These are phyloP conservation scores for Passer domesticus DNA, from an alignment of 2,113 vertebrate genomes.

Conservation along the genomic window DNA sequence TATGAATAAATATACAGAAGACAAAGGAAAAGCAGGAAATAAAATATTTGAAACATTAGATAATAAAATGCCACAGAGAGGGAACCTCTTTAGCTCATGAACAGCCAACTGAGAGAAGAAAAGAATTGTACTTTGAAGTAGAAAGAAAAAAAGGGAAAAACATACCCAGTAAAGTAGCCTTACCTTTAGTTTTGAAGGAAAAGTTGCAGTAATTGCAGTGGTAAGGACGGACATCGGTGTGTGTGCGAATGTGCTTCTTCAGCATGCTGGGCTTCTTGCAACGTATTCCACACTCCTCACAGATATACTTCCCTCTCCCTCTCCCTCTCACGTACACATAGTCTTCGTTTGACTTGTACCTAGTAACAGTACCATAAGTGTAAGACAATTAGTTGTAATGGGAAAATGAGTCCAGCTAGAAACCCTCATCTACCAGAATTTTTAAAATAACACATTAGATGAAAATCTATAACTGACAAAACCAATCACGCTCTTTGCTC, in stretches of 20 bases:
- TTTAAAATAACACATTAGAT: neutral
- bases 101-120: neutral
- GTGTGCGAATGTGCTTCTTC: conserved; percentile 97
- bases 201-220: conserved; percentile 97
- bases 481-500: neutral
- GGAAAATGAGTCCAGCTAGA: neutral
- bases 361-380: conserved; percentile 57
- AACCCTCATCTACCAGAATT: neutral
- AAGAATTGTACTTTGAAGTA: neutral
- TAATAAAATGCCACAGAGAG: neutral
- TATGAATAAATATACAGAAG: neutral
- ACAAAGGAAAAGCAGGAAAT: neutral
- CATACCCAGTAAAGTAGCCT: neutral
- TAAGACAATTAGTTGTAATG: neutral
- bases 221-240: conserved; percentile 95
- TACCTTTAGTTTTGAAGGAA: conserved; percentile 99
- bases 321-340: conserved; percentile 97
- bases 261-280: conserved; percentile 99
- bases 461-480: neutral
- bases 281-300: conserved; percentile 97
- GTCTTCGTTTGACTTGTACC: conserved; percentile 97
- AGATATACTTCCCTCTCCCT: conserved; percentile 97
- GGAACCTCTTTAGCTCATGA: neutral
- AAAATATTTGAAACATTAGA: neutral
- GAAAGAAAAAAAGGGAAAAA: neutral